Evolutionary conservation across 2,113 vertebrate species (phyloP).

Genomic region (Heptranchias perlo): DNA sequence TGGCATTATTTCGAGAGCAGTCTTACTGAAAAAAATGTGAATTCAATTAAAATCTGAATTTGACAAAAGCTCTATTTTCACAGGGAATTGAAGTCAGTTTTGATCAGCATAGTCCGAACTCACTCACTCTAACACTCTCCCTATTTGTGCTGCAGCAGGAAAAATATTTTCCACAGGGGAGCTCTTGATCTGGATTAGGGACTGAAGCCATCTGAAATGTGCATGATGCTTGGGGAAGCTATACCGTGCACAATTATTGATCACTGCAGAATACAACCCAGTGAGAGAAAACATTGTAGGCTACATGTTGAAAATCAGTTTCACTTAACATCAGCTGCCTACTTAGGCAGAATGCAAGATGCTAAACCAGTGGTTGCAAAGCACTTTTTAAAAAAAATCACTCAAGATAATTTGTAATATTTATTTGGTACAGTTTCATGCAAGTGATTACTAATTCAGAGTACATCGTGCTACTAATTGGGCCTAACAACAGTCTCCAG

Average conservation of each 20-base stretch:
- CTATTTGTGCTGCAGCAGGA: neutral
- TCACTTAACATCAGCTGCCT: neutral
- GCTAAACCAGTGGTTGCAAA: neutral
- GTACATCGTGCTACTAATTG: neutral
- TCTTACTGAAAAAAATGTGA: conserved; percentile 5
- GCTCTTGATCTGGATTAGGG: neutral
- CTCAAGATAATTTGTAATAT: neutral
- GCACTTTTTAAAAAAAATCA: neutral
- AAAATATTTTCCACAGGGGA: neutral
- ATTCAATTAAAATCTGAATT: conserved; percentile 32
- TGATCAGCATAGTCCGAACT: neutral
- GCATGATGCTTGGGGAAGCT: neutral
- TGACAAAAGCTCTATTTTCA: conserved; percentile 35
- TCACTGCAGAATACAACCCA: neutral
- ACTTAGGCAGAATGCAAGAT: neutral
- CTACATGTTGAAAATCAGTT: neutral
- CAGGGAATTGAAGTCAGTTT: neutral
- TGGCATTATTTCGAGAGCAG: conserved; percentile 12
- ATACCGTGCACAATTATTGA: neutral
- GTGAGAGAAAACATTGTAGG: neutral
- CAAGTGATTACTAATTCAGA: conserved; percentile 29
- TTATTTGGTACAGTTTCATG: neutral
- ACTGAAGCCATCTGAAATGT: neutral
- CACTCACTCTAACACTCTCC: neutral
- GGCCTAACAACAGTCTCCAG: neutral